A percentile compares a stretch with the other conserved stretches of the same genome.
Conservation (phyloP, 2,797 vertebrate species). For the Oophaga sylvatica region DNA sequence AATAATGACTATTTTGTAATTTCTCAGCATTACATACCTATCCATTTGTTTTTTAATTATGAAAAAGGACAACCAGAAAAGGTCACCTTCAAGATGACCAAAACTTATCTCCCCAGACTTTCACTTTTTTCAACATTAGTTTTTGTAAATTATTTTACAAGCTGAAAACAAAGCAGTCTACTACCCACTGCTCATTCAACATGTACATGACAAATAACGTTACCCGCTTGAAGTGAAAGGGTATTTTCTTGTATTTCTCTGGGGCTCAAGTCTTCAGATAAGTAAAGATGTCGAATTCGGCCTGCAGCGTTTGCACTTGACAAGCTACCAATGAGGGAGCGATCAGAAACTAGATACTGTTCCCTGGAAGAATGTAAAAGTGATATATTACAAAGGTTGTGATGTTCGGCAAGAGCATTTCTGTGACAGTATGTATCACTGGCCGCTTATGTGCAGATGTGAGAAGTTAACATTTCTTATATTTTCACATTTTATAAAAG, state of each 20-base stretch:
- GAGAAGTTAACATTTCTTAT: not conserved
- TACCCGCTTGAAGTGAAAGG: constrained; percentile 83
- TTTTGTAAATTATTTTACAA: not conserved
- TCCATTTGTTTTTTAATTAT: too few relatives aligned
- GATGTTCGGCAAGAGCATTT: constrained; percentile 3
- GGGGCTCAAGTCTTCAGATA: constrained; percentile 77
- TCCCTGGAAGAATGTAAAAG: constrained; percentile 70
- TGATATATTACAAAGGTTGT: constrained; percentile 26
- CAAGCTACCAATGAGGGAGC: constrained; percentile 78
- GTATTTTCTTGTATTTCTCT: constrained; percentile 80
- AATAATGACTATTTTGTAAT: too few relatives aligned
- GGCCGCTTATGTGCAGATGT: not conserved
- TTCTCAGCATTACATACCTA: too few relatives aligned
- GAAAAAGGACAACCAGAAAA: too few relatives aligned
- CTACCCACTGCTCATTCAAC: not conserved
- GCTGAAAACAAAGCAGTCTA: not conserved
- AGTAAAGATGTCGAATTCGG: constrained; percentile 74
- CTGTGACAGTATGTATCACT: not conserved
- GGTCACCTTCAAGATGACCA: too few relatives aligned
- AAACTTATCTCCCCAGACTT: not conserved
- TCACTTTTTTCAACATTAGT: not conserved
- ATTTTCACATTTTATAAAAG: not conserved
- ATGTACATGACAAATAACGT: constrained; percentile 1
- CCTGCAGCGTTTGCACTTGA: constrained; percentile 83
- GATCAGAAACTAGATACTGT: constrained; percentile 80